Evolutionary conservation across 2,113 vertebrate genomes (phyloP).

Genomic region (Camelus dromedarius): DNA sequence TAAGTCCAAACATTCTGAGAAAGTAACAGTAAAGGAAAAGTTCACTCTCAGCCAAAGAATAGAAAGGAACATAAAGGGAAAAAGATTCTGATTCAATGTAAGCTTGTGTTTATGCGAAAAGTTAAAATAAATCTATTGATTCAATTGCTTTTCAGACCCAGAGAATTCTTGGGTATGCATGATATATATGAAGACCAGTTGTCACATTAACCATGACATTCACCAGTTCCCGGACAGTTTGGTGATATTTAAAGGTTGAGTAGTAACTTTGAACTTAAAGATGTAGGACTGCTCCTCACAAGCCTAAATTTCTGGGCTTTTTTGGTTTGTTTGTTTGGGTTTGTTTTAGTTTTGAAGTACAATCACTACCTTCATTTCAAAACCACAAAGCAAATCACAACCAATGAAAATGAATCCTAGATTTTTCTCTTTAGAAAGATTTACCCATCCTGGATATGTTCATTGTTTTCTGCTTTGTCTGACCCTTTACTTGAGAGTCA

Average conservation of each 20-base stretch:
- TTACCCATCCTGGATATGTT: neutral
- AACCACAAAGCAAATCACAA: neutral
- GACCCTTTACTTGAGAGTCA: neutral
- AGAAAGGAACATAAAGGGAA: neutral
- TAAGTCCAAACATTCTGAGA: neutral
- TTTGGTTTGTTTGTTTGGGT: neutral
- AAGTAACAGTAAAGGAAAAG: neutral
- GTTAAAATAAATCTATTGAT: slow-evolving; percentile 16
- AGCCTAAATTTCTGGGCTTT: neutral
- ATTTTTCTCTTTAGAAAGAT: slow-evolving; percentile 35
- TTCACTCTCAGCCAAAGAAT: neutral
- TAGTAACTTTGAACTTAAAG: neutral
- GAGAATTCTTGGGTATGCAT: neutral
- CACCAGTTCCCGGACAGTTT: neutral
- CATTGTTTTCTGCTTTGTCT: neutral
- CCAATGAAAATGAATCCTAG: neutral
- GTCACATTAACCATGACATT: neutral
- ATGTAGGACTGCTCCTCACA: neutral
- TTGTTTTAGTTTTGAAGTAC: neutral
- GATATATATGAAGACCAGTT: neutral
- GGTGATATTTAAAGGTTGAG: neutral
- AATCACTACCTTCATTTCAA: neutral
- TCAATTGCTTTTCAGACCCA: neutral
- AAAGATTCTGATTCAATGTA: neutral
- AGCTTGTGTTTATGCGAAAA: neutral